Evolutionary conservation across 2,113 vertebrate genomes (phyloP).

Genomic region (Crotalus viridis): DNA sequence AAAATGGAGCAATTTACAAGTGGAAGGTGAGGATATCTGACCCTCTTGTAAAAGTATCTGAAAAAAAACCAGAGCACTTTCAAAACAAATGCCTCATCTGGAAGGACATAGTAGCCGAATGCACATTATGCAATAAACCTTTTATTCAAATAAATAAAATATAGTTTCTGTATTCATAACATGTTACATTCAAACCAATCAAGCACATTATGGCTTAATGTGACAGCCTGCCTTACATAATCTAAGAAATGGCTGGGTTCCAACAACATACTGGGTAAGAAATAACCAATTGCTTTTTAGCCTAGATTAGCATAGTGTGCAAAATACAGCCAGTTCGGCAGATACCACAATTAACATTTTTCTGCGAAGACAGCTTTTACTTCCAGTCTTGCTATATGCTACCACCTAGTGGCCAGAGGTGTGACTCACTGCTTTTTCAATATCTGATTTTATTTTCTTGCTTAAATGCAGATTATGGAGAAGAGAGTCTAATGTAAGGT

Average conservation of each 20-base stretch:
- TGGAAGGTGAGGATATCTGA: not conserved
- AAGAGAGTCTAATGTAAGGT: not conserved
- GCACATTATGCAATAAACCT: not conserved
- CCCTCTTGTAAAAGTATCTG: not conserved
- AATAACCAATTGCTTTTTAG: not conserved
- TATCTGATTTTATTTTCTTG: not conserved
- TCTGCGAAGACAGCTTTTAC: not conserved
- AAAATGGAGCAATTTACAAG: not conserved
- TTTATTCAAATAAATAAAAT: not conserved
- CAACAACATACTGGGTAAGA: not conserved
- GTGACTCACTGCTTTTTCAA: not conserved
- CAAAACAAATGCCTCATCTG: not conserved
- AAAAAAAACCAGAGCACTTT: not conserved
- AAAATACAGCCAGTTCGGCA: not conserved
- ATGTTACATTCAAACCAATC: not conserved
- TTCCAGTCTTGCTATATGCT: conserved; percentile 8
- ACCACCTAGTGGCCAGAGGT: conserved; percentile 12
- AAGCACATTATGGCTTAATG: not conserved
- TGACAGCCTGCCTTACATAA: not conserved
- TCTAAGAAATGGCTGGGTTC: not conserved
- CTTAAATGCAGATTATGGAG: not conserved
- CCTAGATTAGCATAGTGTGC: not conserved
- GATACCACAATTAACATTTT: not conserved
- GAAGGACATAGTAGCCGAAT: not conserved
- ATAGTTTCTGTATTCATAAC: not conserved